A percentile compares a stretch with the other conserved stretches of the same genome.
Evolutionary conservation across 2,113 vertebrate species (phyloP).

Genomic region (Hypanus sabinus): DNA sequence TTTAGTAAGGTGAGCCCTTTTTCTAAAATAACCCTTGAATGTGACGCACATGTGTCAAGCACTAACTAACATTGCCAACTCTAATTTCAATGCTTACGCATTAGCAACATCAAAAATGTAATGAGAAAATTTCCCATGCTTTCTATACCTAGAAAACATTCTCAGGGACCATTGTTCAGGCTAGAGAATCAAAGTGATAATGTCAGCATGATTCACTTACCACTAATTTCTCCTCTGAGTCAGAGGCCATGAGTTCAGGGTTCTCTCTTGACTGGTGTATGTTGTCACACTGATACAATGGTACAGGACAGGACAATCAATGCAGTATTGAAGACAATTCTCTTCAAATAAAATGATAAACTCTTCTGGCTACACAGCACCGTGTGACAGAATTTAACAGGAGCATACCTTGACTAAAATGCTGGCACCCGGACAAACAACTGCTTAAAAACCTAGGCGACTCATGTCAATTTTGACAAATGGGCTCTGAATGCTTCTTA

Average conservation of each 20-base stretch:
- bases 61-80: neutral
- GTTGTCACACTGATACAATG: neutral
- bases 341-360: neutral
- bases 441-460: neutral
- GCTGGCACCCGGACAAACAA: neutral
- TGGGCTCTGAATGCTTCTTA: too few relatives aligned
- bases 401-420: neutral
- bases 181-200: neutral
- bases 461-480: too few relatives aligned
- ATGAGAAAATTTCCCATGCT: neutral
- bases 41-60: neutral
- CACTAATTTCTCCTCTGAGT: neutral
- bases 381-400: neutral
- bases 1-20: neutral
- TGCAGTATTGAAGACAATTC: neutral
- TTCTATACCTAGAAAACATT: neutral
- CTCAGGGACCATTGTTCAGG: neutral
- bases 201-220: neutral
- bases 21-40: conserved; percentile 1
- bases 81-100: neutral
- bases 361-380: neutral
- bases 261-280: neutral
- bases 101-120: neutral
- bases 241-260: neutral
- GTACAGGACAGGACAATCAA: neutral